Evolutionary conservation across 1,140 invertebrate genomes (phyloP).

Genomic region (Lasaia peninsularis): DNA sequence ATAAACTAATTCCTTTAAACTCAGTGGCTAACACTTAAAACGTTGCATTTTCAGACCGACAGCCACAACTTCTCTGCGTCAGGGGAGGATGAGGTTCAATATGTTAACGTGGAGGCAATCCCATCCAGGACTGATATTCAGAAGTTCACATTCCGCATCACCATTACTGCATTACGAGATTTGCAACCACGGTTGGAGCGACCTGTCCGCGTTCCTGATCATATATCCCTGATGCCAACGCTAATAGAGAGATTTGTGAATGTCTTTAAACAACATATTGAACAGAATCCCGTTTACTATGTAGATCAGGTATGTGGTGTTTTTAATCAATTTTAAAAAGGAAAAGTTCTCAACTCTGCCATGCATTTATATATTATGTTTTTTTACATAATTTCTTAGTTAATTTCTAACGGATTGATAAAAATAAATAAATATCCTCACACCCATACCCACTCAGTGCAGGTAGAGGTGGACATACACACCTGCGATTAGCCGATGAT

Average conservation of each 20-base stretch:
- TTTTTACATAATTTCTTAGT: too few species aligned
- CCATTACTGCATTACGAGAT: conserved; percentile 87
- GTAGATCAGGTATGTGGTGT: conserved; percentile 79
- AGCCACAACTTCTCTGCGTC: conserved; percentile 82
- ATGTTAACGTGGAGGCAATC: conserved; percentile 88
- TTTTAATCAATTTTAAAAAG: background rate
- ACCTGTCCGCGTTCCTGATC: conserved; percentile 85
- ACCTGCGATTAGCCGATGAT: too few species aligned
- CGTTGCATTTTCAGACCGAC: conserved; percentile 78
- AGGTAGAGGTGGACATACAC: too few species aligned
- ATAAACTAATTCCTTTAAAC: too few species aligned
- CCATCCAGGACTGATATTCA: conserved; percentile 77
- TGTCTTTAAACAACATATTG: conserved; percentile 87
- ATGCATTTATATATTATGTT: background rate
- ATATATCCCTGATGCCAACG: conserved; percentile 88
- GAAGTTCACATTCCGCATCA: conserved; percentile 84
- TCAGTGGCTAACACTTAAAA: too few species aligned
- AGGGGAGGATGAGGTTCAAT: conserved; percentile 84
- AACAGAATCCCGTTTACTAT: conserved; percentile 83
- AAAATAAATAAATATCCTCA: too few species aligned
- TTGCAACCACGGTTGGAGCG: conserved; percentile 86
- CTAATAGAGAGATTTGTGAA: conserved; percentile 90
- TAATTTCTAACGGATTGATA: too few species aligned
- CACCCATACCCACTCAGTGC: too few species aligned
- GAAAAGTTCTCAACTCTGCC: too few species aligned